These are phyloP conservation scores for Coleophora flavipennella DNA, from an alignment of 2,888 invertebrate species.

Conservation along the genomic window DNA sequence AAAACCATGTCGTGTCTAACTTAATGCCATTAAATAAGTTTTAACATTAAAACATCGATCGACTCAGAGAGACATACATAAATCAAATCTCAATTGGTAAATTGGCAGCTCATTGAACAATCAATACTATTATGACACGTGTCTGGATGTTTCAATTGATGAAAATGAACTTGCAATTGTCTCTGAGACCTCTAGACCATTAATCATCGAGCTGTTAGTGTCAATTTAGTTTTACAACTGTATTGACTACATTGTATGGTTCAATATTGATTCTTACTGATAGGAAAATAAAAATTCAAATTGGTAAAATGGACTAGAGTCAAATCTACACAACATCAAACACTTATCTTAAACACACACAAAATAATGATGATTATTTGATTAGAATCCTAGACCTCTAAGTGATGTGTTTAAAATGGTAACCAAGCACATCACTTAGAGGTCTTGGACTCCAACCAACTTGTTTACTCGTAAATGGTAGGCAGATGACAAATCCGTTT, in stretches of 20 bases:
- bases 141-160: neutral
- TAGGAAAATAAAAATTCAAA: too few species aligned
- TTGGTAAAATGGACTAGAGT: neutral
- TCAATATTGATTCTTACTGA: neutral
- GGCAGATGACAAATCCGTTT: too few species aligned
- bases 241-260: neutral
- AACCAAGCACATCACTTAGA: neutral
- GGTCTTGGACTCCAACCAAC: neutral
- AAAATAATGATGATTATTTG: neutral
- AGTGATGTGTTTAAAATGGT: neutral
- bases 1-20: neutral
- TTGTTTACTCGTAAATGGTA: neutral
- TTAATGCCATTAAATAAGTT: neutral
- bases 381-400: neutral
- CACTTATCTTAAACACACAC: neutral
- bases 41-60: too few species aligned
- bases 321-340: neutral
- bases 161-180: neutral
- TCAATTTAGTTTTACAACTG: neutral
- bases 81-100: neutral
- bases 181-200: neutral
- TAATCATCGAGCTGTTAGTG: neutral
- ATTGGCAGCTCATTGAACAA: neutral
- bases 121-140: neutral
- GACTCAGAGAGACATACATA: neutral